Percentiles rank a stretch among this genome's conserved stretches.
phyloP scores from a whole-genome alignment of 2,797 vertebrate species.

The Siniperca scherzeri region DNA sequence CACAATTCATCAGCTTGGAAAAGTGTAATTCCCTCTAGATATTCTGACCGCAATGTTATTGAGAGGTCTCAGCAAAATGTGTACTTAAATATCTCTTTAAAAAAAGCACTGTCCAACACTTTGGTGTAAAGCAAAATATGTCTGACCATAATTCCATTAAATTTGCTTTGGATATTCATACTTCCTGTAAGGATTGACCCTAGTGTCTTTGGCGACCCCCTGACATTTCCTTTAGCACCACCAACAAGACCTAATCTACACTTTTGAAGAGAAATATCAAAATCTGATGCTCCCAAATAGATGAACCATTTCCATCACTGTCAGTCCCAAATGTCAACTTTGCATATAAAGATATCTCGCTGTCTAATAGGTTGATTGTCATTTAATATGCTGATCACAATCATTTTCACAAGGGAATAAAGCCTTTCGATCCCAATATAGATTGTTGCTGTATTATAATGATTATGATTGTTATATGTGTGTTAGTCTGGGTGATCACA shows the following conservation, averaged over 20 bases:
- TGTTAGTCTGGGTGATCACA: neutral
- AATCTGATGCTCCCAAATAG: neutral
- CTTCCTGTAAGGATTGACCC: neutral
- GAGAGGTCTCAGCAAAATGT: neutral
- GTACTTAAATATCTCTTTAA: neutral
- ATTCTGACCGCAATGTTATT: neutral
- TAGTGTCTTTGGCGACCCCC: too few species aligned
- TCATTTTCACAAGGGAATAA: neutral
- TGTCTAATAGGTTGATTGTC: conserved; percentile 4
- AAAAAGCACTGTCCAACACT: neutral
- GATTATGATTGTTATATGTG: neutral
- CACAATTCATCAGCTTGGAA: neutral
- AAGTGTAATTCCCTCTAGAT: neutral
- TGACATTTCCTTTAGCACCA: neutral
- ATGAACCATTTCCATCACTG: neutral
- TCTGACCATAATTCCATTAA: neutral
- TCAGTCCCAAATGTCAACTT: conserved; percentile 17
- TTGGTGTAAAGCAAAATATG: neutral
- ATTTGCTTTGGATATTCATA: neutral
- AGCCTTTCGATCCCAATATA: neutral
- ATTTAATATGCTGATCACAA: conserved; percentile 20
- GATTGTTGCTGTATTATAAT: neutral
- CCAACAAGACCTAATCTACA: neutral
- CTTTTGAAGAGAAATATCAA: neutral
- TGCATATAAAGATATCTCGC: neutral